Conservation (phyloP, 2,113 vertebrate species). For the Bos indicus region DNA sequence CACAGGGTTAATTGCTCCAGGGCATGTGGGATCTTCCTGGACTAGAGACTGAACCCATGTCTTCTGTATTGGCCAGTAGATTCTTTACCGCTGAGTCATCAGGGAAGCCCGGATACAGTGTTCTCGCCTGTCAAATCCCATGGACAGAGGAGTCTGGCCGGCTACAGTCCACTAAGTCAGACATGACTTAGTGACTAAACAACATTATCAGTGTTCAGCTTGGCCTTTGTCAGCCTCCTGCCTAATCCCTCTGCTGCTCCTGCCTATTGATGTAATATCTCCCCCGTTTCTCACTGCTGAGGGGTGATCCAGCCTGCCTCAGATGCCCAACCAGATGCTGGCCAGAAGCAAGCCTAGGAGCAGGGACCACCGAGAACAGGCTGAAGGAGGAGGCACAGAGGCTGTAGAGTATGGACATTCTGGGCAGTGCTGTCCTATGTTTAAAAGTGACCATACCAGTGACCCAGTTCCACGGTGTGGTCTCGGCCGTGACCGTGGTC, state of each 20-base stretch:
- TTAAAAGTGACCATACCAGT: background rate
- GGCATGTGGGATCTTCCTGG: background rate
- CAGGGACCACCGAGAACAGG: accelerated
- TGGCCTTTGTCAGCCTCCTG: background rate
- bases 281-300: background rate
- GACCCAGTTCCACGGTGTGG: accelerated
- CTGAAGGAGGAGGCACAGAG: background rate
- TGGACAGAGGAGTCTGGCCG: background rate
- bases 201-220: background rate
- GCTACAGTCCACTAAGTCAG: background rate
- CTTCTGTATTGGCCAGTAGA: background rate
- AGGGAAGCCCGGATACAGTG: background rate
- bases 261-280: background rate
- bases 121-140: background rate
- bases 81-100: background rate
- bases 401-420: background rate
- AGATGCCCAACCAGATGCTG: background rate
- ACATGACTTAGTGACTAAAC: background rate
- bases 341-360: background rate
- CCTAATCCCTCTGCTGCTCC: background rate
- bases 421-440: background rate
- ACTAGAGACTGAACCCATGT: background rate
- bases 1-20: background rate
- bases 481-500: background rate
- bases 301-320: background rate